Conservation (phyloP, 2,888 invertebrate genomes). For the Agapostemon virescens region DNA sequence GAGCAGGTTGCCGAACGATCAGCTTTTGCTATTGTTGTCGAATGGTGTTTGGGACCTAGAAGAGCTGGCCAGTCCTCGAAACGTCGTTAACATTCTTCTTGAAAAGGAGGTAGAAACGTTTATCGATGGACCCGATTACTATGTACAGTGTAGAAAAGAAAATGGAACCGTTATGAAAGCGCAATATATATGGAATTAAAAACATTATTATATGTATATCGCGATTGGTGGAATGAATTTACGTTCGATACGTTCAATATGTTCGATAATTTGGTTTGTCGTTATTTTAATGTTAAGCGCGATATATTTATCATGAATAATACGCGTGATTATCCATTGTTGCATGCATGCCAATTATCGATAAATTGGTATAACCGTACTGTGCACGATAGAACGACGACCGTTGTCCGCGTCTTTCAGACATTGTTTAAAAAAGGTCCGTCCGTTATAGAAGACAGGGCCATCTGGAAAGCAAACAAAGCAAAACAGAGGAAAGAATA, state of each 20-base stretch:
- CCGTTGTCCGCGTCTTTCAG: not conserved
- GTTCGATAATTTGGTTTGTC: conserved; percentile 4
- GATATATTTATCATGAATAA: not conserved
- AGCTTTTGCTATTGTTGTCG: conserved; percentile 68
- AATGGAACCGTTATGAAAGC: conserved; percentile 63
- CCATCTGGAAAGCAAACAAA: conserved; percentile 20
- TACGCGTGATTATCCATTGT: conserved; percentile 4
- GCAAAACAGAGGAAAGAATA: not conserved
- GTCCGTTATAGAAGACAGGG: conserved; percentile 41
- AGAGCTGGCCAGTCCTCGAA: conserved; percentile 67
- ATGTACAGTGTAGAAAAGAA: conserved; percentile 57
- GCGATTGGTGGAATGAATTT: not conserved
- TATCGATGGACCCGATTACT: conserved; percentile 51
- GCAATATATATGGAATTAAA: conserved; percentile 64
- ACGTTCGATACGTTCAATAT: too few species aligned
- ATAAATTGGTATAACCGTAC: conserved; percentile 16
- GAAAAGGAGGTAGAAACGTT: conserved; percentile 59
- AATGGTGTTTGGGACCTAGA: conserved; percentile 74
- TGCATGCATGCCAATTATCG: not conserved
- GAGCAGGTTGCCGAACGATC: conserved; percentile 56
- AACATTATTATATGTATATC: not conserved
- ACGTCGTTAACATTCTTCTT: conserved; percentile 55
- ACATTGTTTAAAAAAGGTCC: conserved; percentile 24
- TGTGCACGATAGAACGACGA: not conserved
- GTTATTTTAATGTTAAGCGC: conserved; percentile 14